Conservation (phyloP, 1,140 invertebrate genomes). For the Diuraphis noxia region DNA sequence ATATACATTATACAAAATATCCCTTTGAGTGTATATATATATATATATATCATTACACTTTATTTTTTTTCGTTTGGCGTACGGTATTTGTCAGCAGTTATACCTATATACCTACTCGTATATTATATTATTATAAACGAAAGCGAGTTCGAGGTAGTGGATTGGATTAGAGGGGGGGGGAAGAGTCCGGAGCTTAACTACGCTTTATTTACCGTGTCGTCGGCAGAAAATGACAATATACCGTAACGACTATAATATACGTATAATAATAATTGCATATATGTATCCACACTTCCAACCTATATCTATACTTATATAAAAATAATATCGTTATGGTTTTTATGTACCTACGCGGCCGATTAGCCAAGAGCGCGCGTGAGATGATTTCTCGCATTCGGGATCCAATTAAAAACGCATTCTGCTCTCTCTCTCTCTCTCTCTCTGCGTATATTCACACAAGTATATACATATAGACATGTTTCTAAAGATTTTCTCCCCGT, state of each 20-base stretch:
- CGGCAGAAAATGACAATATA: not conserved
- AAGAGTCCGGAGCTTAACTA: not conserved
- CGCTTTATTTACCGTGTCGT: not conserved
- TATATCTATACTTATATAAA: no score
- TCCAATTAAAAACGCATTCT: constrained; percentile 19
- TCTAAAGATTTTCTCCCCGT: not conserved
- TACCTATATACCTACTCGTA: not conserved
- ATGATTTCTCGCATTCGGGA: not conserved
- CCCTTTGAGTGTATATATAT: not conserved
- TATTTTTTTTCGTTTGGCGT: not conserved
- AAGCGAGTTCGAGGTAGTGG: not conserved
- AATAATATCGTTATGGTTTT: not conserved
- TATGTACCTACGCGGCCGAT: not conserved
- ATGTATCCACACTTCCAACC: not conserved
- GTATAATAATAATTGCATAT: not conserved
- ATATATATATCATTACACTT: not conserved
- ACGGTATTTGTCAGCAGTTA: not conserved
- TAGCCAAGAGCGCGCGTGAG: not conserved
- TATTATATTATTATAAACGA: not conserved
- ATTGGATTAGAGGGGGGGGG: not conserved
- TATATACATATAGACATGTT: not conserved
- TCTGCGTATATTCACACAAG: not conserved
- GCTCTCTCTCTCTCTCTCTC: not conserved
- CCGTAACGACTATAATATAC: not conserved
- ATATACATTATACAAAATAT: not conserved